Evolutionary conservation across 2,113 vertebrate species (phyloP).

Genomic region (Cyrtonyx montezumae): DNA sequence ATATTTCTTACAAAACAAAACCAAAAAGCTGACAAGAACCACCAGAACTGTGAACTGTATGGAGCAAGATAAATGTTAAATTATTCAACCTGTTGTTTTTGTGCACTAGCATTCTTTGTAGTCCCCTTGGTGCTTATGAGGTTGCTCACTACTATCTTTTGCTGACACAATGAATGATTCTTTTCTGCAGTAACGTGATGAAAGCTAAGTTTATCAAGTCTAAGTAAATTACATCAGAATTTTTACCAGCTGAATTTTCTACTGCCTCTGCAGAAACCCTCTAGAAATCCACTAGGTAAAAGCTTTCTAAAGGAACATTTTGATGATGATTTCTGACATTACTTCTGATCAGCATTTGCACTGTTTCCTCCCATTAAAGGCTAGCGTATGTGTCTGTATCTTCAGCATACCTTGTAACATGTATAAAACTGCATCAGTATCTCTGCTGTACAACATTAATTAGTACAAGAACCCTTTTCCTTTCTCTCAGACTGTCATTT

Average conservation of each 20-base stretch:
- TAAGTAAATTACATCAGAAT: background rate
- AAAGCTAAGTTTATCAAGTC: background rate
- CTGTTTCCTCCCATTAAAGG: conserved; percentile 22
- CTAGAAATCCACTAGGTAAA: background rate
- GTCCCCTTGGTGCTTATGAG: background rate
- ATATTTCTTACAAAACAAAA: background rate
- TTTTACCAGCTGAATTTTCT: conserved; percentile 15
- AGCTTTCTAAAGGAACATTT: background rate
- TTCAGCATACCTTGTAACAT: background rate
- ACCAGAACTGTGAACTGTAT: background rate
- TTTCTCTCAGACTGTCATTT: background rate
- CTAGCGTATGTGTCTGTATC: background rate
- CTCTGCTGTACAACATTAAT: background rate
- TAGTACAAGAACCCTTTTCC: background rate
- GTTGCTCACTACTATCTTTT: background rate
- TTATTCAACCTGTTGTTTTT: background rate
- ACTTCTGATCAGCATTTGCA: conserved; percentile 14
- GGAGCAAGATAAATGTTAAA: background rate
- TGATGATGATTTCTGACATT: background rate
- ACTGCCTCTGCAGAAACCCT: conserved; percentile 7
- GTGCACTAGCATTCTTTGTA: background rate
- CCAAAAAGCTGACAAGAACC: background rate
- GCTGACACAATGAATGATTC: background rate
- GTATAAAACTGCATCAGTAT: background rate
- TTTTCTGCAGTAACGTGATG: background rate